phyloP scores from a whole-genome alignment of 2,888 invertebrate genomes.

The Xanthorhoe designata region DNA sequence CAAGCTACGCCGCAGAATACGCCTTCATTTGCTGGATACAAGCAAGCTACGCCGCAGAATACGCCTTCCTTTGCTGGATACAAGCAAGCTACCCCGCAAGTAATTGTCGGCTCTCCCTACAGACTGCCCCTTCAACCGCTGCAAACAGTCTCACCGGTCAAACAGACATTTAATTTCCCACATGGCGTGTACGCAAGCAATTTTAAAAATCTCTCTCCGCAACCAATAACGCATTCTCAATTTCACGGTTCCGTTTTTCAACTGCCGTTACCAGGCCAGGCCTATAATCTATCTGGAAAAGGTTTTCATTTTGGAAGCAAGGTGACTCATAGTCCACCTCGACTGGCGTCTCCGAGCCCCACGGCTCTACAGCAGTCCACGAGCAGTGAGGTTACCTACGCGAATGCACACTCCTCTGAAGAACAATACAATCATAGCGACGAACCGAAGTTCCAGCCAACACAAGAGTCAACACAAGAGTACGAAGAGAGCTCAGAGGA shows the following conservation, averaged over 20 bases:
- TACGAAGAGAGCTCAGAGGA: conserved; percentile 41
- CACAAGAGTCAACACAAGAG: conserved; percentile 41
- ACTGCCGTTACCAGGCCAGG: conserved; percentile 38
- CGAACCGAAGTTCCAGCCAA: conserved; percentile 53
- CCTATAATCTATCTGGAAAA: conserved; percentile 8
- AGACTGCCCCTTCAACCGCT: conserved; percentile 59
- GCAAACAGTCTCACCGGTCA: conserved; percentile 50
- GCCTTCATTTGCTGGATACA: conserved; percentile 54
- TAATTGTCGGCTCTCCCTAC: conserved; percentile 64
- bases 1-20: conserved; percentile 58
- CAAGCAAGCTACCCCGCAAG: conserved; percentile 62
- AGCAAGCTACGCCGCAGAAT: conserved; percentile 59
- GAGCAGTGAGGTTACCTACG: background rate
- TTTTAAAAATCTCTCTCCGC: conserved; percentile 56
- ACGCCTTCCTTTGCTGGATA: conserved; percentile 47
- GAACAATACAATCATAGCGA: conserved; percentile 52
- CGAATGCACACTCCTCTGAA: conserved; percentile 47
- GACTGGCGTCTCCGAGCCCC: background rate
- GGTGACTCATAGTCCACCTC: background rate
- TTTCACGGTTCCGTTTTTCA: background rate
- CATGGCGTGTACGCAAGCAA: conserved; percentile 59
- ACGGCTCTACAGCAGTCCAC: background rate
- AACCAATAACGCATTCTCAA: conserved; percentile 37
- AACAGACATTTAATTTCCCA: conserved; percentile 47
- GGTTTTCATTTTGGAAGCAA: background rate